Percentiles rank a stretch among this genome's conserved stretches.
phyloP scores from a whole-genome alignment of 1,140 invertebrate species.

The Aporrectodea caliginosa region DNA sequence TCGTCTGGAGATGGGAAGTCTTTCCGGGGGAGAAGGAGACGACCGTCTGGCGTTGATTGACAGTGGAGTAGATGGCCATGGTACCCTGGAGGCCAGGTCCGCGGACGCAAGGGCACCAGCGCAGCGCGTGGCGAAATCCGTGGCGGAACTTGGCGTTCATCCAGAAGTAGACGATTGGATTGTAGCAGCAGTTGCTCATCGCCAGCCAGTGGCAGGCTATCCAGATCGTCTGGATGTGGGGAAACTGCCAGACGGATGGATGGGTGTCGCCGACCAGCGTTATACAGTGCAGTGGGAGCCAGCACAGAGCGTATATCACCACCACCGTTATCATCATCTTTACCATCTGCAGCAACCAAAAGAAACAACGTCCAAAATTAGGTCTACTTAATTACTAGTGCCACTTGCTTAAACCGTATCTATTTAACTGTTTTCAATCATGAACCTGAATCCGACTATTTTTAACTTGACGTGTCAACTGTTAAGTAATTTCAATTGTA shows the following conservation, averaged over 20 bases:
- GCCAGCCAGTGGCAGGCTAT: constrained; percentile 76
- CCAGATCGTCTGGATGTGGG: constrained; percentile 69
- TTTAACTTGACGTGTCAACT: too few relatives aligned
- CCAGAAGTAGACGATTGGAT: constrained; percentile 88
- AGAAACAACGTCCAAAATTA: background rate
- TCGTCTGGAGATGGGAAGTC: background rate
- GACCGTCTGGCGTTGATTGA: background rate
- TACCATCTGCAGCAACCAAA: constrained; percentile 70
- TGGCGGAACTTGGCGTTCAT: constrained; percentile 76
- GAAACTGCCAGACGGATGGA: constrained; percentile 41
- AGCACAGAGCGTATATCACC: constrained; percentile 77
- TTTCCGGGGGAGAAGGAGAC: background rate
- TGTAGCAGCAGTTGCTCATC: constrained; percentile 88
- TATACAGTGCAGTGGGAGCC: constrained; percentile 76
- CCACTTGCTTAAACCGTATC: too few relatives aligned
- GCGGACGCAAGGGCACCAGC: constrained; percentile 1
- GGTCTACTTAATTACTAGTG: too few relatives aligned
- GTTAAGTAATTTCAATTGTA: too few relatives aligned
- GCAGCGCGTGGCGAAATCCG: background rate
- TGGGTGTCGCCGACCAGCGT: constrained; percentile 54
- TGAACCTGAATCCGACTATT: too few relatives aligned
- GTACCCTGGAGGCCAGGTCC: background rate
- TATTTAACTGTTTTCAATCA: too few relatives aligned
- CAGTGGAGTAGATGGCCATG: background rate
- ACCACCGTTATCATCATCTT: constrained; percentile 90